Conservation (phyloP, 2,113 vertebrate genomes). For the Rhinichthys klamathensis region DNA sequence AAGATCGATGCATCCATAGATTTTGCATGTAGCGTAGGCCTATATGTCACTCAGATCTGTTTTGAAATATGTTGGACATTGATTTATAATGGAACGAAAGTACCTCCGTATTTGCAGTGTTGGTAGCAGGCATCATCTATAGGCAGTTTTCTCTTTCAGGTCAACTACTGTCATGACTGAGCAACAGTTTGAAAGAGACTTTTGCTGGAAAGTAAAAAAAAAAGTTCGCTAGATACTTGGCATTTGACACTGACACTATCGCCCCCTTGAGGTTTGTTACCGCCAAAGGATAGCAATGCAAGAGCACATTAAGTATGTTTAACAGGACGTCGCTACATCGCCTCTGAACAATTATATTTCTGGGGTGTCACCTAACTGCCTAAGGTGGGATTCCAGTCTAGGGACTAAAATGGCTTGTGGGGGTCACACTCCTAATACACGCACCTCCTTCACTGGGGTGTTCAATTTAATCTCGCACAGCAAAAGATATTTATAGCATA, state of each 20-base stretch:
- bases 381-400: slow-evolving; percentile 54
- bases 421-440: slow-evolving; percentile 45
- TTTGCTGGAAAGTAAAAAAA: not conserved
- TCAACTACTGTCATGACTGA: not conserved
- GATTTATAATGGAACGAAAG: not conserved
- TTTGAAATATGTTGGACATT: not conserved
- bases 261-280: not conserved
- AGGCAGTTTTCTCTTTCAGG: not conserved
- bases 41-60: not conserved
- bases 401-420: slow-evolving; percentile 40
- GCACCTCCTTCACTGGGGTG: slow-evolving; percentile 65
- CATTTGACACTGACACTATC: not conserved
- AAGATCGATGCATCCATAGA: not conserved
- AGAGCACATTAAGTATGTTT: not conserved
- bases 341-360: not conserved
- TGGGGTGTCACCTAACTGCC: slow-evolving; percentile 23
- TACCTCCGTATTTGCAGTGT: not conserved
- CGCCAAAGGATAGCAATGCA: not conserved
- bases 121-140: not conserved
- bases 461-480: slow-evolving; percentile 75
- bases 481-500: slow-evolving; percentile 81
- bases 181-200: not conserved
- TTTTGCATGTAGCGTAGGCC: not conserved
- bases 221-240: not conserved
- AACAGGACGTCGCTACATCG: not conserved